Base-by-base conservation (phyloP, 2,113 vertebrate species). In the Hippotragus niger region DNA sequence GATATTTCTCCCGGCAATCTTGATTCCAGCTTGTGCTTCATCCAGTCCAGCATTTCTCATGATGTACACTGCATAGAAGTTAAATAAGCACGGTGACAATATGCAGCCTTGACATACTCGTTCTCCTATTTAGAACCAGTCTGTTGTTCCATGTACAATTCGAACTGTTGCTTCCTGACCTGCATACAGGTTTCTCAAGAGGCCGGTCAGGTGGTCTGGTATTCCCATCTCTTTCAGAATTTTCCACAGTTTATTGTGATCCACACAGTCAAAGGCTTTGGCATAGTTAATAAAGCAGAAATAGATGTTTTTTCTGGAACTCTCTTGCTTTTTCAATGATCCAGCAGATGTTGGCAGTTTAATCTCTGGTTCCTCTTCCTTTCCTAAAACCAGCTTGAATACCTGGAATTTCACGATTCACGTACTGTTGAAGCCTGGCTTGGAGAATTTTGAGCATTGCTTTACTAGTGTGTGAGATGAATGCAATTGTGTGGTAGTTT, bases 391-490 rank as follows among this genome's bases (percentile, higher is more conserved):
- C 31, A 64, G 31, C 7, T 33, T 64, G 3, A 64, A 64, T 31
- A n/a, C 16, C 62, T 64, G 62, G 31, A 64, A 64, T 31, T 33
- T 64, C 62, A n/a, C 0, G 0, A 7, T n/a, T 64, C 62, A n/a
- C 0, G 0, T 33, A 64, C 0, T 9, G 6, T 1, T 64, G 19
- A 55, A 55, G 55, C 60, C 29, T 33, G 14, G 60, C 60, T 62
- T 33, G 60, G 3, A 62, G 60, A 60, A 62, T 33, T 33, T 62
- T 33, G 60, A 62, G 60, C 29, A 33, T 62, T 62, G 2, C 60
- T 33, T 64, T 16, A 16, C 60, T 64, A 64, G 60, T 0, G 0
- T 16, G 31, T 64, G 31, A 64, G 31, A 64, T 33, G 14, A 64
- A 14, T 64, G 6, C 6, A 64, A 33, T 7, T 64, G 60, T 17